These are phyloP conservation scores for Drosophila ananassae DNA, from an alignment of 1,140 invertebrate species.

Conservation along the genomic window DNA sequence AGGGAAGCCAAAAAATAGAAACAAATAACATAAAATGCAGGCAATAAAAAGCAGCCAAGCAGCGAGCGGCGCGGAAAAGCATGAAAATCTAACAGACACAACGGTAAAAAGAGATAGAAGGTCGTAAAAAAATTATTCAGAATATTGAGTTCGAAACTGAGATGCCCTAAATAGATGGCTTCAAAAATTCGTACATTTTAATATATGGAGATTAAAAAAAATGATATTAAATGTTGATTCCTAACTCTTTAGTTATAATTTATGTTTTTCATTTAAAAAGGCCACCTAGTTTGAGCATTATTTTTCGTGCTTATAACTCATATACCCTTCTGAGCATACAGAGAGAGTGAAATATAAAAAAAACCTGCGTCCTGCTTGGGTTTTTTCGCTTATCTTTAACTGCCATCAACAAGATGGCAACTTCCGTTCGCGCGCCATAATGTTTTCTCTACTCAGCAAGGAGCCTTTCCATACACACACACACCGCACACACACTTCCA, in stretches of 20 bases:
- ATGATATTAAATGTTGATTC: too few species aligned
- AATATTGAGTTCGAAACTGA: neutral
- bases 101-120: slow-evolving; percentile 20
- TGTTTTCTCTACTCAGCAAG: slow-evolving; percentile 72
- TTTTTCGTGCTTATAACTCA: neutral
- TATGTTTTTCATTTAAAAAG: neutral
- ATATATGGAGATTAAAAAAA: neutral
- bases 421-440: slow-evolving; percentile 84
- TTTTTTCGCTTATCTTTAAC: slow-evolving; percentile 82
- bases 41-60: slow-evolving; percentile 77
- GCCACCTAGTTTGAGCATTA: neutral
- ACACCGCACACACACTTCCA: slow-evolving; percentile 23
- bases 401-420: slow-evolving; percentile 84
- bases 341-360: slow-evolving; percentile 37
- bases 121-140: neutral
- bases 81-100: slow-evolving; percentile 48
- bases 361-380: slow-evolving; percentile 38
- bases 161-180: neutral
- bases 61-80: slow-evolving; percentile 61
- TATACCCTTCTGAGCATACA: slow-evolving; percentile 10
- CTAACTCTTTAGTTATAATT: neutral
- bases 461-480: slow-evolving; percentile 41
- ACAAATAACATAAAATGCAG: slow-evolving; percentile 72
- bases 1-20: slow-evolving; percentile 43
- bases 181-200: neutral